These are phyloP conservation scores for Jordanella pulchra DNA, from an alignment of 2,797 vertebrate genomes.

Conservation along the genomic window DNA sequence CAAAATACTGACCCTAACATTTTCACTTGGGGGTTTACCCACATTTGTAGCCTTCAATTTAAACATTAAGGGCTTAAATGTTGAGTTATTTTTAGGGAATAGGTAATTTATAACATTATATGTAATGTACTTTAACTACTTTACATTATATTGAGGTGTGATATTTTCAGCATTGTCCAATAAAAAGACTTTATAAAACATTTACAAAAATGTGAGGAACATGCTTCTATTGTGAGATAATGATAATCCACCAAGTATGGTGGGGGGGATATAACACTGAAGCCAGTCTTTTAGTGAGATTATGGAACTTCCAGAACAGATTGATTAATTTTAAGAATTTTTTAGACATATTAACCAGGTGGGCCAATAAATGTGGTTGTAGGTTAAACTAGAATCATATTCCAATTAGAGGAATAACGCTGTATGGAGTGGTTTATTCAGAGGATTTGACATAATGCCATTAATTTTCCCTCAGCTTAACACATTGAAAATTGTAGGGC, in stretches of 20 bases:
- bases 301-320: neutral
- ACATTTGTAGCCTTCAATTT: no score
- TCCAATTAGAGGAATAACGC: conserved; percentile 53
- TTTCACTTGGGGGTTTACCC: no score
- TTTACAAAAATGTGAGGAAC: neutral
- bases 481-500: conserved; percentile 41
- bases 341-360: conserved; percentile 2
- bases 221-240: no score
- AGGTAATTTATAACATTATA: no score
- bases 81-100: no score
- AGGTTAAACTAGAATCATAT: conserved; percentile 50
- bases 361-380: neutral
- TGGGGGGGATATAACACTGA: neutral
- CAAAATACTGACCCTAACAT: no score
- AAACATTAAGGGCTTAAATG: no score
- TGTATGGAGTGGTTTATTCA: conserved; percentile 49
- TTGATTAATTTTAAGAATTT: neutral
- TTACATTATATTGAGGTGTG: no score
- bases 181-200: neutral
- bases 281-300: neutral
- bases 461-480: conserved; percentile 33
- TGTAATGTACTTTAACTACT: no score
- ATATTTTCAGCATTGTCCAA: neutral
- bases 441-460: conserved; percentile 35
- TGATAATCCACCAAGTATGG: neutral